phyloP scores from a whole-genome alignment of 2,797 vertebrate species.

The Acanthopagrus latus region DNA sequence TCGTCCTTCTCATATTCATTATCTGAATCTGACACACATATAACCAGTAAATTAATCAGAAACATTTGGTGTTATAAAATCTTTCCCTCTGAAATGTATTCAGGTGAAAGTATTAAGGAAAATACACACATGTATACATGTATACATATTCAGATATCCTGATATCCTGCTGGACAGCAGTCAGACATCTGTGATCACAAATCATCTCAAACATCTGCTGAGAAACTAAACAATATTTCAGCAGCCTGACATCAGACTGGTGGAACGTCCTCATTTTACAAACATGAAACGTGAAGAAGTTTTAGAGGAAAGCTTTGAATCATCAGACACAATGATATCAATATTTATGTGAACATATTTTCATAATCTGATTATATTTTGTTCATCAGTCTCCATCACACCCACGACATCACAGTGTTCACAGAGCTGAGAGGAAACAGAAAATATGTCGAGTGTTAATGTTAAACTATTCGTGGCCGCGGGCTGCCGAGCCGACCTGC shows the following conservation, averaged over 20 bases:
- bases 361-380: conserved; percentile 36
- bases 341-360: conserved; percentile 55
- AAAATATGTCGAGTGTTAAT: conserved; percentile 64
- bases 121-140: too few relatives aligned
- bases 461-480: conserved; percentile 60
- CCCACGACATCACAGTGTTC: neutral
- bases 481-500: conserved; percentile 37
- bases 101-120: too few relatives aligned
- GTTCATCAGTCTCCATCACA: neutral
- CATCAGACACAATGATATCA: neutral
- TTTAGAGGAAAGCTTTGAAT: too few relatives aligned
- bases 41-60: too few relatives aligned
- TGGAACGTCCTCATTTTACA: neutral
- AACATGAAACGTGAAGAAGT: neutral
- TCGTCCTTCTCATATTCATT: neutral
- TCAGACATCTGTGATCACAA: too few relatives aligned
- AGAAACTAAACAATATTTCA: too few relatives aligned
- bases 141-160: too few relatives aligned
- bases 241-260: too few relatives aligned
- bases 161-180: too few relatives aligned
- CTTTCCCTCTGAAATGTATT: neutral
- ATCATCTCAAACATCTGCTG: too few relatives aligned
- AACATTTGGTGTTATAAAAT: neutral
- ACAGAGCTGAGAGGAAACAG: conserved; percentile 40
- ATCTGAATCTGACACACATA: neutral